Base-by-base conservation (phyloP, 2,797 vertebrate species). In the Anguilla pacifica region DNA sequence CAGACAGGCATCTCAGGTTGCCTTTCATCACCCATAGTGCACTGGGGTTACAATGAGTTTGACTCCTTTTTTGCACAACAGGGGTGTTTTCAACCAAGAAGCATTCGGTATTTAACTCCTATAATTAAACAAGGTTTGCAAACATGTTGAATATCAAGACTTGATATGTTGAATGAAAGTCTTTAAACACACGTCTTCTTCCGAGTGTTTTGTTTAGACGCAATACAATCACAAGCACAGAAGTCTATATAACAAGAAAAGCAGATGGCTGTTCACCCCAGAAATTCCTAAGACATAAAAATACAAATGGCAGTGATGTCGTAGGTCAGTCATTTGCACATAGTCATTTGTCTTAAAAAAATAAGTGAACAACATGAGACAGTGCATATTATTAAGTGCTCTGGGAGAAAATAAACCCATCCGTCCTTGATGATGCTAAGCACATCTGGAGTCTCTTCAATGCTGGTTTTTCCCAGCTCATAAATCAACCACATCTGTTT, bases 401-500 rank as follows among this genome's bases (percentile, higher is more conserved):
- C 22, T 25, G 22, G 46, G 90, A 87, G 88, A 90, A 85, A 86
- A 87, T 51, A 74, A 83, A 90, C 89, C 92, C 94, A 94, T 95
- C 93, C 94, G 93, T 88, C 90, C 91, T 90, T 92, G 91, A 93
- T 94, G 94, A 95, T 93, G 92, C 94, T 91, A 89, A 95, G 94
- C 92, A 93, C 91, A 67, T 95, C 91, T 93, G 91, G 91, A 89
- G 89, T 93, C 91, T 92, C 90, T 86, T 89, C 87, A 87, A 91
- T 84, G 57, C 92, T 87, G 89, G 92, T 91, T 84, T 84, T 57
- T 57, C 13, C 92, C 93, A 92, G 91, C 90, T 90, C 93, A 93
- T 95, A 94, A 95, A 96, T 95, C 94, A 94, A 88, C 90, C 92
- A 93, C 95, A 96, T 94, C 93, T 96, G 94, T 91, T 90, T 84